These are phyloP conservation scores for Camponotus pennsylvanicus DNA, from an alignment of 1,140 invertebrate species.

Conservation along the genomic window DNA sequence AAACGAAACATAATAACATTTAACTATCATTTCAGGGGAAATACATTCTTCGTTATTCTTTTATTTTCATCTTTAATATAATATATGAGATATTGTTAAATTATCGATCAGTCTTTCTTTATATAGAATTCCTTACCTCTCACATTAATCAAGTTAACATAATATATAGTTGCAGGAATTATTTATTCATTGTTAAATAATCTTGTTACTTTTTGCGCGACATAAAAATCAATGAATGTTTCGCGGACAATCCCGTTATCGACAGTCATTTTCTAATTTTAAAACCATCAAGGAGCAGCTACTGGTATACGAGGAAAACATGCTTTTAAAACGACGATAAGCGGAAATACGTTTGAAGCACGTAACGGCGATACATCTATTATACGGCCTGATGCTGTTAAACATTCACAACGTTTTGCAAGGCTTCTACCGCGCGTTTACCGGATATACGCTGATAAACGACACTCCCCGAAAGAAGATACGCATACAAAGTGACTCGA, in stretches of 20 bases:
- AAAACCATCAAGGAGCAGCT: background rate
- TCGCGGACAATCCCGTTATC: background rate
- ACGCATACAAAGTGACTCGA: slow-evolving; percentile 13
- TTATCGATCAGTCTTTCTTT: slow-evolving; percentile 31
- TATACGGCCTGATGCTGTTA: slow-evolving; percentile 1
- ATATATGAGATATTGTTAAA: background rate
- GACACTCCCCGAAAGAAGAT: background rate
- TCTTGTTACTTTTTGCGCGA: background rate
- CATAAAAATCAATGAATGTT: background rate
- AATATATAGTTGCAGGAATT: too few species aligned
- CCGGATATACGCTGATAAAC: slow-evolving; percentile 18
- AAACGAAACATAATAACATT: background rate
- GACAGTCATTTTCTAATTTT: background rate
- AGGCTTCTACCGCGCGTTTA: slow-evolving; percentile 1
- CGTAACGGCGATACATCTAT: slow-evolving; percentile 24
- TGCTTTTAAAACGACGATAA: slow-evolving; percentile 11
- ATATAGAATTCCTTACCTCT: slow-evolving; percentile 7
- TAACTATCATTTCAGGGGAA: background rate
- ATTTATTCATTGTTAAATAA: background rate
- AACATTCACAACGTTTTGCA: slow-evolving; percentile 15
- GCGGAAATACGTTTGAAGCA: slow-evolving; percentile 21
- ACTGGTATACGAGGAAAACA: background rate
- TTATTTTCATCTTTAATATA: slow-evolving; percentile 14
- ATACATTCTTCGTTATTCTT: background rate
- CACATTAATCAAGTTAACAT: slow-evolving; percentile 17